These are phyloP conservation scores for Sycobia sp. DNA, from an alignment of 1,140 invertebrate species.

Conservation along the genomic window DNA sequence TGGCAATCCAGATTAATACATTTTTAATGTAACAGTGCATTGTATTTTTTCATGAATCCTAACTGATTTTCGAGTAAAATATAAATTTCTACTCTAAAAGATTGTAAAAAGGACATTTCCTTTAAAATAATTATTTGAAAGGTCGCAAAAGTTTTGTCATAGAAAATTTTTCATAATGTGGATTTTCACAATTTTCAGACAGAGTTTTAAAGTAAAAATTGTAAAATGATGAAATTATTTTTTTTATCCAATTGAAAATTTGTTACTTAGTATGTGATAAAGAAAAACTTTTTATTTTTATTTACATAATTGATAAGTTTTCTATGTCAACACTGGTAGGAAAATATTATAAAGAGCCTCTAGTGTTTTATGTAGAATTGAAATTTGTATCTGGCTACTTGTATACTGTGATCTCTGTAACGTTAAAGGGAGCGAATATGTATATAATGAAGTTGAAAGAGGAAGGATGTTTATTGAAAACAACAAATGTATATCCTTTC, in stretches of 20 bases:
- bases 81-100: slow-evolving; percentile 28
- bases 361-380: slow-evolving; percentile 49
- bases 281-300: slow-evolving; percentile 28
- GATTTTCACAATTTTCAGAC: background rate
- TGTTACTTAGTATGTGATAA: slow-evolving; percentile 23
- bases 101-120: slow-evolving; percentile 24
- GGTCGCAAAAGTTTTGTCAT: slow-evolving; percentile 26
- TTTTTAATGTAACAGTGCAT: slow-evolving; percentile 34
- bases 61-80: slow-evolving; percentile 17
- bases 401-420: slow-evolving; percentile 63
- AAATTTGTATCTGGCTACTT: slow-evolving; percentile 59
- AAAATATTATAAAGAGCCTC: slow-evolving; percentile 34
- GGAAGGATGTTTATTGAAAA: slow-evolving; percentile 30
- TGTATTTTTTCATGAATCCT: slow-evolving; percentile 29
- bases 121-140: slow-evolving; percentile 19
- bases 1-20: slow-evolving; percentile 41
- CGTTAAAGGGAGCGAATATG: slow-evolving; percentile 49
- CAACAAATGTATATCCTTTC: slow-evolving; percentile 40
- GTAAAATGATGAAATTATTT: slow-evolving; percentile 25
- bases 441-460: slow-evolving; percentile 42
- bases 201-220: slow-evolving; percentile 1
- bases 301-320: slow-evolving; percentile 25
- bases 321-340: slow-evolving; percentile 21
- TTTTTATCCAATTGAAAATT: slow-evolving; percentile 23
- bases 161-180: slow-evolving; percentile 27